Percentiles rank a stretch among this genome's conserved stretches.
Evolutionary conservation across 2,797 vertebrate genomes (phyloP).

Genomic region (Zalophus californianus): DNA sequence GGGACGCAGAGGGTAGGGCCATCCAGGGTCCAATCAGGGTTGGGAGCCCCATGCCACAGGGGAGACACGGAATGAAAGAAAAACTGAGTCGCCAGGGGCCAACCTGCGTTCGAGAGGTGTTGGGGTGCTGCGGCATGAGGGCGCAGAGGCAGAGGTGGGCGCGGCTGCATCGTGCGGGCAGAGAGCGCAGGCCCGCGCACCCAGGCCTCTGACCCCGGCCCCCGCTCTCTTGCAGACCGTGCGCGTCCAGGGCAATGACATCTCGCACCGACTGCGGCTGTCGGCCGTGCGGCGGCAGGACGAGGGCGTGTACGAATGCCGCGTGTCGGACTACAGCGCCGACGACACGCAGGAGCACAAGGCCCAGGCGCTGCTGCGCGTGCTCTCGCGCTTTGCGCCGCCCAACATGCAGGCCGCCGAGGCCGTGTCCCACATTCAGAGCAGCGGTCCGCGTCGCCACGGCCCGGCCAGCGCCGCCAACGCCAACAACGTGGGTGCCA

Average conservation of each 20-base stretch:
- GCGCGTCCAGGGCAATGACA: conserved; percentile 96
- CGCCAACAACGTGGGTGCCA: conserved; percentile 82
- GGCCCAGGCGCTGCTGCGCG: conserved; percentile 92
- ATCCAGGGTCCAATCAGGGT: not conserved
- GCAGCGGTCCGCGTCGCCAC: conserved; percentile 91
- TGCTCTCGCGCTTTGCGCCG: conserved; percentile 89
- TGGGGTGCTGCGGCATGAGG: not conserved
- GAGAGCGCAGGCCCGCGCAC: accelerated
- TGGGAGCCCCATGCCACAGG: not conserved
- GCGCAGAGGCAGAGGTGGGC: not conserved
- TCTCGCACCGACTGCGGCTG: conserved; percentile 95
- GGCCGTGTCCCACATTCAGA: conserved; percentile 96
- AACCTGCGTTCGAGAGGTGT: too few relatives aligned
- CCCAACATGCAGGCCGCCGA: conserved; percentile 94
- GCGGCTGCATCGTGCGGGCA: not conserved
- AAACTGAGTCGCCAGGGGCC: accelerated
- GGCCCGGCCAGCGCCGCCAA: conserved; percentile 78
- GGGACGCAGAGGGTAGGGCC: not conserved
- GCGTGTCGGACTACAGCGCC: conserved; percentile 94
- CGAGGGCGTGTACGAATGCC: conserved; percentile 95
- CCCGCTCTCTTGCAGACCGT: conserved; percentile 91
- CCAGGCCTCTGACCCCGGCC: conserved; percentile 19
- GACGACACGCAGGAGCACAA: conserved; percentile 94
- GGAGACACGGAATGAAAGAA: accelerated
- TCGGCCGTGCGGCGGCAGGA: conserved; percentile 94